A percentile compares a stretch with the other conserved stretches of the same genome.
phyloP scores from a whole-genome alignment of 53 echinoderm and acorn worm species.

The Echinarachnius parma region DNA sequence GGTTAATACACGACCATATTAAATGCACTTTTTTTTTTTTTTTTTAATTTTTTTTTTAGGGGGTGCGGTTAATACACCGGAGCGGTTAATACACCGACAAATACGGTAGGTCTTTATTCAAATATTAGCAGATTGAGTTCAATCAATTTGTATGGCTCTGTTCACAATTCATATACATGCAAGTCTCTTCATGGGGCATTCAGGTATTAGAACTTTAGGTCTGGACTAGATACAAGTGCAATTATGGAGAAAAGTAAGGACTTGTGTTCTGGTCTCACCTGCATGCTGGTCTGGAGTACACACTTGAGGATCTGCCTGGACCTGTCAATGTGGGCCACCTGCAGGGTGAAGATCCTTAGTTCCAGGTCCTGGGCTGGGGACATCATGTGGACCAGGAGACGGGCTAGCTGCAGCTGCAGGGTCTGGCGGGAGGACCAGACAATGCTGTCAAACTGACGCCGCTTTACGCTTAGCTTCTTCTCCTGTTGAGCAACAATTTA shows the following conservation, averaged over 20 bases:
- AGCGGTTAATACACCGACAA: no score
- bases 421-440: slow-evolving; percentile 90
- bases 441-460: slow-evolving; percentile 88
- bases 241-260: no score
- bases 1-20: no score
- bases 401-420: slow-evolving; percentile 79
- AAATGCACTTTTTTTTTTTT: no score
- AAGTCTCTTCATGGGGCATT: no score
- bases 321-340: slow-evolving; percentile 70
- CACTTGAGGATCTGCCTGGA: slow-evolving; percentile 72
- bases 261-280: slow-evolving; percentile 68
- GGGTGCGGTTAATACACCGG: no score
- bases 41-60: no score
- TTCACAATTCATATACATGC: no score
- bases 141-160: background rate
- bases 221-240: no score
- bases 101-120: no score
- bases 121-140: background rate
- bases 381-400: slow-evolving; percentile 92
- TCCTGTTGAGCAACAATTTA: slow-evolving; percentile 73
- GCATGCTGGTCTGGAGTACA: slow-evolving; percentile 71
- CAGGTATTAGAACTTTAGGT: no score
- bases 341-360: slow-evolving; percentile 63
- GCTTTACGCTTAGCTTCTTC: slow-evolving; percentile 67
- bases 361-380: slow-evolving; percentile 69